Evolutionary conservation across 2,888 invertebrate genomes (phyloP), one percentile per base, ranked within the genome.

Genomic region (Acanthococcus lagerstroemiae): DNA sequence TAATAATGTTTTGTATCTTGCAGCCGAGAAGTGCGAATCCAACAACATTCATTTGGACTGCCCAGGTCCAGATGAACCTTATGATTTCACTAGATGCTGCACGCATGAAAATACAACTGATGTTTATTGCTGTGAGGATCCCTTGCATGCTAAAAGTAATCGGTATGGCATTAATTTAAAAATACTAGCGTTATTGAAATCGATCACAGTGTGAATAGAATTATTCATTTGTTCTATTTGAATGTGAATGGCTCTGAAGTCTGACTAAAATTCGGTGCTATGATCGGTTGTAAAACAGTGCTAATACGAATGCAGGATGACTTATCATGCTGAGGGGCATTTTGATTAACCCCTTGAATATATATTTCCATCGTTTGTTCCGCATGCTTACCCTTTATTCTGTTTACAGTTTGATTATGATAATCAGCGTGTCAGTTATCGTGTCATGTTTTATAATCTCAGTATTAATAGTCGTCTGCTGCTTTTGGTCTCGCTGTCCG

Each of bases 401-500:
- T 12, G 15, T 15, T 67, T 73, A 50, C 70, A 75, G 75, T 65
- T 48, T 74, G 21, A 72, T 74, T n/a, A 73, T 73, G 71, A 71
- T 72, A 19, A 72, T 73, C 27, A 73, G 73, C 24, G 68, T 74
- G 15, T 69, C 70, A 58, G 75, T 75, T 26, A 73, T 74, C 58
- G 63, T 71, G 45, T 58, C 71, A 30, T 73, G 74, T 68, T 45
- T 74, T n/a, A 65, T 71, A 15, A 46, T 73, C 25, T 71, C 73
- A 24, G 67, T 73, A 22, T 63, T 72, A 7, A 72, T 75, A 58
- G 70, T 74, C 45, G 68, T 76, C 6, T 76, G 76, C 70, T 76
- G 76, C 68, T 76, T 76, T 70, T 76, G 75, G 74, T 74, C 75
- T 37, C 71, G 71, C n/a, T 76, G 76, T 69, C 75, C 75, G 1